A percentile compares a stretch with the other conserved stretches of the same genome.
phyloP scores from a whole-genome alignment of 1,140 invertebrate genomes.

The Plutomurus gul region DNA sequence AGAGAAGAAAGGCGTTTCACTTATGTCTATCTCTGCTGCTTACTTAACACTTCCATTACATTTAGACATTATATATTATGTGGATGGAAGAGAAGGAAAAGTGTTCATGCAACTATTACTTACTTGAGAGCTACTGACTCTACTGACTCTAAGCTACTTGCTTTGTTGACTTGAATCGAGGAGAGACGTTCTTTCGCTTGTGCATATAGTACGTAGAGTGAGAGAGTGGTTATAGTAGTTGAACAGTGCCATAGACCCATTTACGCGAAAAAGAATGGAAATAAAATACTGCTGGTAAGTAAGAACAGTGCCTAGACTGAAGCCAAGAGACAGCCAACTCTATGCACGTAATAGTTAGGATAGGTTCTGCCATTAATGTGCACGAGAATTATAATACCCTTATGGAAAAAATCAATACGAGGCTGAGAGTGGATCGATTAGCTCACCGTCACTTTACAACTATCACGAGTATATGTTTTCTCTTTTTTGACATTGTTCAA shows the following conservation, averaged over 20 bases:
- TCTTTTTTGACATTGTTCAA: constrained; percentile 14
- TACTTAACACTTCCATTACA: not conserved
- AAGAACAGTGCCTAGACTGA: too few relatives aligned
- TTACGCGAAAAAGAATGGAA: too few relatives aligned
- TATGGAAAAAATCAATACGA: not conserved
- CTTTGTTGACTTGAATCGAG: too few relatives aligned
- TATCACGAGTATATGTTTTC: not conserved
- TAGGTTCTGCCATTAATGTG: not conserved
- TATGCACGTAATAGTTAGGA: not conserved
- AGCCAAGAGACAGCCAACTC: too few relatives aligned
- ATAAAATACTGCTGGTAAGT: too few relatives aligned
- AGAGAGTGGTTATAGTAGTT: too few relatives aligned
- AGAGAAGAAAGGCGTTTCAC: not conserved
- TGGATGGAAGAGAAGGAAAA: not conserved
- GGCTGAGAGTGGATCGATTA: constrained; percentile 7
- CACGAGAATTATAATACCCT: not conserved
- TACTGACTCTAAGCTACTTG: too few relatives aligned
- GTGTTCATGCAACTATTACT: not conserved
- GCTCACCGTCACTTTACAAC: not conserved
- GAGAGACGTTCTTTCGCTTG: not conserved
- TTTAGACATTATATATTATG: not conserved
- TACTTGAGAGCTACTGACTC: not conserved
- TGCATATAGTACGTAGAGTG: too few relatives aligned
- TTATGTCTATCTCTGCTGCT: not conserved
- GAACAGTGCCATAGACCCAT: too few relatives aligned